Conservation (phyloP, 2,888 invertebrate species). For the Cephus pygmeus region DNA sequence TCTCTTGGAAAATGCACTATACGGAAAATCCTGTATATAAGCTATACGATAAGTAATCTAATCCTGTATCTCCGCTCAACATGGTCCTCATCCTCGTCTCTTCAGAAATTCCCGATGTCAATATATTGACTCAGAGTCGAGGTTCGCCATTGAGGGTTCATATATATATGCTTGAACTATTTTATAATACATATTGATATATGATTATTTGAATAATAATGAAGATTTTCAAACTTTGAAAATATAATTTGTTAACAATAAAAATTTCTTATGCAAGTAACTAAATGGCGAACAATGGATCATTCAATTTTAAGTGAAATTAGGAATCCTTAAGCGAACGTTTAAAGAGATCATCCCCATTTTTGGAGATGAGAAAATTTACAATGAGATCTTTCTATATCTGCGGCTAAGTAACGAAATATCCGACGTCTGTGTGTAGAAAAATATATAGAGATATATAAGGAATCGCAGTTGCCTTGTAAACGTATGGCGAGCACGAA, state of each 20-base stretch:
- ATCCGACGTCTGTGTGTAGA: neutral
- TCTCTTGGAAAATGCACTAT: neutral
- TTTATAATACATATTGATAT: neutral
- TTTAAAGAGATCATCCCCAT: no score
- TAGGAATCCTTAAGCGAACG: neutral
- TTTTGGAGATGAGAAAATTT: no score
- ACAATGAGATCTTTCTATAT: neutral
- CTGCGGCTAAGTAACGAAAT: neutral
- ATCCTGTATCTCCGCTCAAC: constrained; percentile 38
- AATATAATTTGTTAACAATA: neutral
- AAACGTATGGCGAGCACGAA: neutral
- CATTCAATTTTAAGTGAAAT: neutral
- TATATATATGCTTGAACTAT: neutral
- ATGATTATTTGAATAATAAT: neutral
- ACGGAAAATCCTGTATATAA: neutral
- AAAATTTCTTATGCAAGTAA: neutral
- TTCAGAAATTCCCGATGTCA: constrained; percentile 12
- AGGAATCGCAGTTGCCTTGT: neutral
- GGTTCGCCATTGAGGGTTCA: neutral
- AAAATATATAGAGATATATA: neutral
- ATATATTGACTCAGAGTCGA: neutral
- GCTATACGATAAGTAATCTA: constrained; percentile 45
- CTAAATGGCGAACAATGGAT: neutral
- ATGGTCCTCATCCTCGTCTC: constrained; percentile 23
- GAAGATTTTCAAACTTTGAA: neutral